These are phyloP conservation scores for Paguma larvata DNA, from an alignment of 2,797 vertebrate species.

Conservation along the genomic window DNA sequence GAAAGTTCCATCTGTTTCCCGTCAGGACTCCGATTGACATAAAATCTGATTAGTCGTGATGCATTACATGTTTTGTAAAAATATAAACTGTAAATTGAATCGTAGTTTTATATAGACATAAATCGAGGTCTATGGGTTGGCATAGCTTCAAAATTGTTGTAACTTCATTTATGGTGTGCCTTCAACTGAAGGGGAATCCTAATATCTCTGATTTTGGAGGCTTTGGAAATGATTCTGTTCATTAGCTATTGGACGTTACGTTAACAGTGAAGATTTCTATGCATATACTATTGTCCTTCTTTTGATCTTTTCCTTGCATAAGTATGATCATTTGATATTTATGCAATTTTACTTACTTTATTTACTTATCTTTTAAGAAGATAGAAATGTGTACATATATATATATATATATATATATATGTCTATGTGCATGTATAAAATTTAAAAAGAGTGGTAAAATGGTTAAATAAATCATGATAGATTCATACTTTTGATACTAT, in stretches of 20 bases:
- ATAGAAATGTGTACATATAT: neutral
- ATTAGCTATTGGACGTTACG: neutral
- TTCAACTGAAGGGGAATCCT: neutral
- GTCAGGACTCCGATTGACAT: neutral
- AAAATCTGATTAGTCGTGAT: neutral
- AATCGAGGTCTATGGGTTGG: neutral
- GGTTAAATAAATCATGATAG: neutral
- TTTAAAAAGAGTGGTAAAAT: slow-evolving; percentile 5
- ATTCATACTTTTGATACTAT: neutral
- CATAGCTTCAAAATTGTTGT: neutral
- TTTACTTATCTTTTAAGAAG: slow-evolving; percentile 46
- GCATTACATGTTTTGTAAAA: slow-evolving; percentile 30
- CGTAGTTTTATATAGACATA: neutral
- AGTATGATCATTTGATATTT: slow-evolving; percentile 1
- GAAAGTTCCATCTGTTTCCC: neutral
- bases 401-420: no score
- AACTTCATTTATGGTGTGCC: neutral
- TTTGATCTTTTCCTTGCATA: neutral
- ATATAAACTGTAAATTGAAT: slow-evolving; percentile 20
- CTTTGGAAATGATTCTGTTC: neutral
- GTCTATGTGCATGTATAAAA: neutral
- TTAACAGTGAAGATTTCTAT: neutral
- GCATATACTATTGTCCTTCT: neutral
- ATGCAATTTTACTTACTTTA: neutral
- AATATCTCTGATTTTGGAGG: neutral